phyloP scores from a whole-genome alignment of 2,797 vertebrate species.

The Gymnothorax javanicus region DNA sequence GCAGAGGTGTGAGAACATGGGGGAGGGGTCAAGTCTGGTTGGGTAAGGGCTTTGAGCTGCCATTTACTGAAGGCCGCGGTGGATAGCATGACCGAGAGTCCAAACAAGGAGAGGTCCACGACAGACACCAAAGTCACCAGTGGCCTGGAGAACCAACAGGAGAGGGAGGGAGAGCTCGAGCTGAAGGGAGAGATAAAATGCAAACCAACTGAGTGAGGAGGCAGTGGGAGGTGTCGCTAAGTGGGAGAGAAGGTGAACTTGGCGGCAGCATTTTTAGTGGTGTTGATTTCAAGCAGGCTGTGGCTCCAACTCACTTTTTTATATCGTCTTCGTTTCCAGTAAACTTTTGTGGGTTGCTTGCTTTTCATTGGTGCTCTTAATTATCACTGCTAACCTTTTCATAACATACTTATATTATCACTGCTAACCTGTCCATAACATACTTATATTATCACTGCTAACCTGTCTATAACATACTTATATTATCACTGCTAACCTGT shows the following conservation, averaged over 20 bases:
- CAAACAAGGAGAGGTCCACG: neutral
- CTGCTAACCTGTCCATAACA: too few species aligned
- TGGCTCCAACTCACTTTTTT: neutral
- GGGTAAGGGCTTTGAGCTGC: neutral
- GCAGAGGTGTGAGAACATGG: conserved; percentile 1
- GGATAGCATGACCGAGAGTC: neutral
- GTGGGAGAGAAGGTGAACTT: neutral
- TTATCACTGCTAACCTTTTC: neutral
- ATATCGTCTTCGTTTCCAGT: neutral
- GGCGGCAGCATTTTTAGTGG: neutral
- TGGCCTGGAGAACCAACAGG: neutral
- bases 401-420: neutral
- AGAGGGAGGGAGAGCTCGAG: neutral
- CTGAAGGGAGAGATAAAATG: neutral
- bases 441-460: too few species aligned
- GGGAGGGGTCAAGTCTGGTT: neutral
- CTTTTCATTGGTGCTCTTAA: neutral
- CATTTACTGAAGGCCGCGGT: neutral
- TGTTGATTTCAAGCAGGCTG: neutral
- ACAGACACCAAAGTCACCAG: neutral
- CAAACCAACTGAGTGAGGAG: neutral
- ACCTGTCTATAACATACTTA: too few species aligned
- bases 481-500: too few species aligned
- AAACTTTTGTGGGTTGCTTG: neutral
- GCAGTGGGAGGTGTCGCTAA: neutral